Conservation (phyloP, 2,797 vertebrate species). For the Bradypodion ventrale region DNA sequence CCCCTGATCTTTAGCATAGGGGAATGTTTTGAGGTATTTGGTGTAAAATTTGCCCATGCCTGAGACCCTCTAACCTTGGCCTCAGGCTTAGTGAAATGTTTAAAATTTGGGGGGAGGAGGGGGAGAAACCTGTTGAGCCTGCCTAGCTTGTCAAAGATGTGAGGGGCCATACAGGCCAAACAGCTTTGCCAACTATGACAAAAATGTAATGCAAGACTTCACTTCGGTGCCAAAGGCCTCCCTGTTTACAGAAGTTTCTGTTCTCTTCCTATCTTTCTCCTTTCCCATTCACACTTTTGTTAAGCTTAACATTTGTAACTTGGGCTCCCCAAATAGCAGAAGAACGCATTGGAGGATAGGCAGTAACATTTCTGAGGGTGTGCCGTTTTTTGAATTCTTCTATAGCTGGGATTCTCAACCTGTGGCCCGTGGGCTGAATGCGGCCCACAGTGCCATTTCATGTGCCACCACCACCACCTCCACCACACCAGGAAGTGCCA, state of each 20-base stretch:
- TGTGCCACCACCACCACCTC: no score
- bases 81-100: background rate
- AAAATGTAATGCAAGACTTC: constrained; percentile 31
- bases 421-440: no score
- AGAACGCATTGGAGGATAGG: no score
- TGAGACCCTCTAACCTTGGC: background rate
- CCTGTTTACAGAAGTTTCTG: background rate
- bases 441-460: no score
- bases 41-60: background rate
- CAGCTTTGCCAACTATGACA: background rate
- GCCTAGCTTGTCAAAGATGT: constrained; percentile 6
- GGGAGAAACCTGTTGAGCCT: constrained; percentile 6
- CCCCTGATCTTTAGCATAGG: background rate
- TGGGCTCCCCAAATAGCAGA: no score
- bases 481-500: no score
- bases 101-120: background rate
- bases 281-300: background rate
- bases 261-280: background rate
- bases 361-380: no score
- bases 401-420: no score
- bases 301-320: background rate
- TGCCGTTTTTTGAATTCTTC: background rate
- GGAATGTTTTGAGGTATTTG: background rate
- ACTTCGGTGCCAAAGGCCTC: background rate
- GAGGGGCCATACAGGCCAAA: constrained; percentile 1